phyloP scores from a whole-genome alignment of 2,113 vertebrate genomes.

The Siniperca knerii region DNA sequence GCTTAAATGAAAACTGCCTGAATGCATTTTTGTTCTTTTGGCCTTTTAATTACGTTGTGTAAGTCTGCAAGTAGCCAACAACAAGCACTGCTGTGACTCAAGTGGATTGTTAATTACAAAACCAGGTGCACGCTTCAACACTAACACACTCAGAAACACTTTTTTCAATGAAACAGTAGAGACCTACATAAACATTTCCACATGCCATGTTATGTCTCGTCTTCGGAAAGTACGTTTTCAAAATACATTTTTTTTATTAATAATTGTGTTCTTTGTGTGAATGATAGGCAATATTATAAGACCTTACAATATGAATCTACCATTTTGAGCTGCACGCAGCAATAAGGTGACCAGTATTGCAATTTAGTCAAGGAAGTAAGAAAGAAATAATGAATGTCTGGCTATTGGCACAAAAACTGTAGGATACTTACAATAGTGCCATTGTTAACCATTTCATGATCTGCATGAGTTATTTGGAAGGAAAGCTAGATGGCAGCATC shows the following conservation, averaged over 20 bases:
- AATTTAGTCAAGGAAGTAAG: background rate
- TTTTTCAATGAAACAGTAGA: slow-evolving; percentile 44
- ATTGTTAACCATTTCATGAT: background rate
- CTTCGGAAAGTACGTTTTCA: slow-evolving; percentile 53
- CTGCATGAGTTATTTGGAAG: background rate
- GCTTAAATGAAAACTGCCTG: slow-evolving; percentile 1
- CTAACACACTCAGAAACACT: slow-evolving; percentile 13
- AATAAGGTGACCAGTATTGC: background rate
- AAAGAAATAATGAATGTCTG: background rate
- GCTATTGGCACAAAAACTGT: background rate
- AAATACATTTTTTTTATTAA: slow-evolving; percentile 66
- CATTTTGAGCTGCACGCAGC: background rate
- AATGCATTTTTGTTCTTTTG: slow-evolving; percentile 22
- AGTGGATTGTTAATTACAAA: slow-evolving; percentile 32
- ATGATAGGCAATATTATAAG: background rate
- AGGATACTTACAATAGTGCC: background rate
- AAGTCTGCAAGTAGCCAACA: slow-evolving; percentile 14
- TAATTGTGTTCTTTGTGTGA: background rate
- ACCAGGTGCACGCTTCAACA: slow-evolving; percentile 14
- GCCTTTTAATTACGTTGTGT: slow-evolving; percentile 17
- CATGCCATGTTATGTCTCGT: slow-evolving; percentile 29
- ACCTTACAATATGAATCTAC: background rate
- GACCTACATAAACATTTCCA: slow-evolving; percentile 32
- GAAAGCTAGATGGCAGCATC: slow-evolving; percentile 45
- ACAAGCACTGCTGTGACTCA: slow-evolving; percentile 31